These are phyloP conservation scores for Dendroctonus valens DNA, from an alignment of 1,140 invertebrate species.

Conservation along the genomic window DNA sequence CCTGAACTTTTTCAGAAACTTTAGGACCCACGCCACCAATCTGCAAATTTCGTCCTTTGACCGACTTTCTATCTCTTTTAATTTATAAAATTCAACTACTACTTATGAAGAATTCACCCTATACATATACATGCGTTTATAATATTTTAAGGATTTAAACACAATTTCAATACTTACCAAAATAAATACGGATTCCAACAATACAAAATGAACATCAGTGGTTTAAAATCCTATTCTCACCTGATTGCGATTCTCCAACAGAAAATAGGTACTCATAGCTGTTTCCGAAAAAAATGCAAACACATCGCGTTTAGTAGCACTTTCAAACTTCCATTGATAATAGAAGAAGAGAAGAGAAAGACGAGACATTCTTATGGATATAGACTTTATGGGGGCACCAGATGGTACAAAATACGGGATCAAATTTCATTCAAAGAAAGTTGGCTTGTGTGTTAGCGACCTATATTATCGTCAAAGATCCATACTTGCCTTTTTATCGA, in stretches of 20 bases:
- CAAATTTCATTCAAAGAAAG: background rate
- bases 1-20: too few relatives aligned
- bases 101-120: too few relatives aligned
- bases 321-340: too few relatives aligned
- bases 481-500: constrained; percentile 15
- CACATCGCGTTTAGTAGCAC: too few relatives aligned
- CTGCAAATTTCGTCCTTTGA: too few relatives aligned
- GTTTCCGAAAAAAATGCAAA: background rate
- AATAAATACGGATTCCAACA: too few relatives aligned
- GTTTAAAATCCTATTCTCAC: background rate
- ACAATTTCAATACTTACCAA: background rate
- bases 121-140: background rate
- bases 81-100: too few relatives aligned
- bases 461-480: too few relatives aligned
- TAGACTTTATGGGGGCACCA: background rate
- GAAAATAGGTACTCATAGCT: constrained; percentile 15
- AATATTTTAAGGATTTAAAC: background rate
- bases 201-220: background rate
- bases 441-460: too few relatives aligned
- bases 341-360: background rate
- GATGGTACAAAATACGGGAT: background rate
- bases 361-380: background rate
- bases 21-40: too few relatives aligned
- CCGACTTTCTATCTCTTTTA: too few relatives aligned
- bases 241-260: constrained; percentile 9